A percentile compares a stretch with the other conserved stretches of the same genome.
phyloP scores from a whole-genome alignment of 2,797 vertebrate species.

The Ctenosaura bakeri region DNA sequence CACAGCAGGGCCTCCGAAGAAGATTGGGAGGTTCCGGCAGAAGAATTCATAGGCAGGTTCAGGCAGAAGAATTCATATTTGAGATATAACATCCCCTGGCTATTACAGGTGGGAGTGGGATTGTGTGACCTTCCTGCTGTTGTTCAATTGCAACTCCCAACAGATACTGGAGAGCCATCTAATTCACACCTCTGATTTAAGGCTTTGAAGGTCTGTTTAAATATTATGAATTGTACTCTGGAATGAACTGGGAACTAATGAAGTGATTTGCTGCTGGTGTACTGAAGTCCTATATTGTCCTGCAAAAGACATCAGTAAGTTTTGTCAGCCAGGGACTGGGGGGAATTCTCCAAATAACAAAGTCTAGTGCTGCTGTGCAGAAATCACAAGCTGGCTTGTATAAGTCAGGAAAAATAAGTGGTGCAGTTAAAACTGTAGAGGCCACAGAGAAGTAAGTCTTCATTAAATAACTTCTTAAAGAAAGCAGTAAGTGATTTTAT shows the following conservation, averaged over 20 bases:
- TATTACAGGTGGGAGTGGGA: too few species aligned
- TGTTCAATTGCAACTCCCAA: too few species aligned
- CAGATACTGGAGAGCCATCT: too few species aligned
- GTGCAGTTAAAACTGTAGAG: not conserved
- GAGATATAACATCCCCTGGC: not conserved
- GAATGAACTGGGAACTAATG: not conserved
- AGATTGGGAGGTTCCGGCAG: not conserved
- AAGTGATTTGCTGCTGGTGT: not conserved
- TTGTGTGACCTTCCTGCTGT: too few species aligned
- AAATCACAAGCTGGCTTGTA: not conserved
- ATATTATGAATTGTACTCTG: not conserved
- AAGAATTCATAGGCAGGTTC: not conserved
- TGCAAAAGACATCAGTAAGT: not conserved
- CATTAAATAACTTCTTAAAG: too few species aligned
- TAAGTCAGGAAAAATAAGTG: not conserved
- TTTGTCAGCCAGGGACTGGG: too few species aligned
- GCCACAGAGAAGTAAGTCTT: too few species aligned
- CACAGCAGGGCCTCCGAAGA: not conserved
- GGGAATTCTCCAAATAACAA: not conserved
- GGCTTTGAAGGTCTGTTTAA: not conserved
- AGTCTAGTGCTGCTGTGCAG: not conserved
- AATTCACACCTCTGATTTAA: too few species aligned
- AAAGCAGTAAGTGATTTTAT: too few species aligned
- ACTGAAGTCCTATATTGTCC: not conserved
- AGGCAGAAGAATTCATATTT: not conserved